Conservation (phyloP, 2,888 invertebrate genomes). For the Tillus elongatus region DNA sequence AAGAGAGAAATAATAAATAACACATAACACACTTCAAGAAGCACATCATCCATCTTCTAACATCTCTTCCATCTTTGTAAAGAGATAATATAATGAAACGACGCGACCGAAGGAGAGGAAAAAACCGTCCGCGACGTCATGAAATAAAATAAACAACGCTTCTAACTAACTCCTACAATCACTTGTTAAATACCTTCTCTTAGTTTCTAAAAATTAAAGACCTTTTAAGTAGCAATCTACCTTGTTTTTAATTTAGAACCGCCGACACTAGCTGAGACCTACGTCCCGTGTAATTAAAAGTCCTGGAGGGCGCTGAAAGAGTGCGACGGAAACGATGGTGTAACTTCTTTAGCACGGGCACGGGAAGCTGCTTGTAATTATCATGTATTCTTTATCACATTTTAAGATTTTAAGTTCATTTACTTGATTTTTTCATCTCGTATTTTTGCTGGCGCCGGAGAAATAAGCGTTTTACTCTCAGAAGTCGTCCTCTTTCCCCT, state of each 20-base stretch:
- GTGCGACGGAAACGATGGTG: conserved; percentile 15
- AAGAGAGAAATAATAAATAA: too few species aligned
- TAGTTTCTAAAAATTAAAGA: conserved; percentile 15
- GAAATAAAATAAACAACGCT: conserved; percentile 3
- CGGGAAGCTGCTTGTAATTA: conserved; percentile 29
- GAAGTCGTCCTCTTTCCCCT: too few species aligned
- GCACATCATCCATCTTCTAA: too few species aligned
- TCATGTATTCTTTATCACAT: conserved; percentile 38
- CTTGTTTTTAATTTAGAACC: conserved; percentile 36
- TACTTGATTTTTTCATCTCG: conserved; percentile 11
- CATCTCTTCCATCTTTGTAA: too few species aligned
- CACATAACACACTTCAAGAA: too few species aligned
- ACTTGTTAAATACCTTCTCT: conserved; percentile 2
- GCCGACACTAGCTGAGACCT: conserved; percentile 26
- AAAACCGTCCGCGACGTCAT: too few species aligned
- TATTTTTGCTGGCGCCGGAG: too few species aligned
- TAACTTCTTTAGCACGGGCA: conserved; percentile 13
- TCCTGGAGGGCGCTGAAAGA: conserved; percentile 7
- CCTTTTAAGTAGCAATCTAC: conserved; percentile 31
- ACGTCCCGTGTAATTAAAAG: conserved; percentile 26
- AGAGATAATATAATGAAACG: too few species aligned
- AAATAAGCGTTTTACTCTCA: too few species aligned
- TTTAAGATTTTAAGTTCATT: conserved; percentile 19
- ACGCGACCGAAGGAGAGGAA: too few species aligned
- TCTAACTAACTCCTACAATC: conserved; percentile 3